These are phyloP conservation scores for Irena cyanogastra DNA, from an alignment of 2,113 vertebrate species.

Conservation along the genomic window DNA sequence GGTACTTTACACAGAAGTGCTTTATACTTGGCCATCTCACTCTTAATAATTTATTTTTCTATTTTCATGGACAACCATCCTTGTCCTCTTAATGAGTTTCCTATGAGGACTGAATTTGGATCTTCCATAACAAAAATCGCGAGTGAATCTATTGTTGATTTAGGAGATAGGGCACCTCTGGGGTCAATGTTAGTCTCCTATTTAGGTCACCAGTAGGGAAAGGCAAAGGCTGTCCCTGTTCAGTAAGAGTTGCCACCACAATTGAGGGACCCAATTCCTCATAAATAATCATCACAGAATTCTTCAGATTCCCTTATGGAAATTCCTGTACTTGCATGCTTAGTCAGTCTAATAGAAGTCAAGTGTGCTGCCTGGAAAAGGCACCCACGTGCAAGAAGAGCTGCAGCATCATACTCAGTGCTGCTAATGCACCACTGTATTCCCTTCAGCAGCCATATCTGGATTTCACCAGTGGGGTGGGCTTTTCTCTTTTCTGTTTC, in stretches of 20 bases:
- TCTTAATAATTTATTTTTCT: neutral
- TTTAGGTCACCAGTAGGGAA: neutral
- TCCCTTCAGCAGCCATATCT: neutral
- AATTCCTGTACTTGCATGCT: neutral
- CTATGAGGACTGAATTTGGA: neutral
- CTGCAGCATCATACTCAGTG: neutral
- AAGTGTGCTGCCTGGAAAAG: neutral
- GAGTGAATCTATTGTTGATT: neutral
- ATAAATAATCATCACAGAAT: neutral
- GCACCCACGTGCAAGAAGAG: neutral
- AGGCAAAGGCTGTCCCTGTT: neutral
- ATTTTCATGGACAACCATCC: neutral
- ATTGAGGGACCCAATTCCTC: neutral
- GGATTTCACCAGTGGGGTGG: neutral
- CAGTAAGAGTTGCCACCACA: neutral
- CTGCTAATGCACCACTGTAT: neutral
- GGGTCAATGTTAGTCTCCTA: neutral
- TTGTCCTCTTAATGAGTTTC: neutral
- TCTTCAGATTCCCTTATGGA: neutral
- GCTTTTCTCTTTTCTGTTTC: neutral
- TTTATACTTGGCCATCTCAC: neutral
- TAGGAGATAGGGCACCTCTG: neutral
- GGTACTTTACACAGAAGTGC: neutral
- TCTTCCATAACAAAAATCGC: neutral
- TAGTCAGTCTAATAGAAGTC: neutral